Evolutionary conservation across 2,113 vertebrate species (phyloP).

Genomic region (Chinchilla lanigera): DNA sequence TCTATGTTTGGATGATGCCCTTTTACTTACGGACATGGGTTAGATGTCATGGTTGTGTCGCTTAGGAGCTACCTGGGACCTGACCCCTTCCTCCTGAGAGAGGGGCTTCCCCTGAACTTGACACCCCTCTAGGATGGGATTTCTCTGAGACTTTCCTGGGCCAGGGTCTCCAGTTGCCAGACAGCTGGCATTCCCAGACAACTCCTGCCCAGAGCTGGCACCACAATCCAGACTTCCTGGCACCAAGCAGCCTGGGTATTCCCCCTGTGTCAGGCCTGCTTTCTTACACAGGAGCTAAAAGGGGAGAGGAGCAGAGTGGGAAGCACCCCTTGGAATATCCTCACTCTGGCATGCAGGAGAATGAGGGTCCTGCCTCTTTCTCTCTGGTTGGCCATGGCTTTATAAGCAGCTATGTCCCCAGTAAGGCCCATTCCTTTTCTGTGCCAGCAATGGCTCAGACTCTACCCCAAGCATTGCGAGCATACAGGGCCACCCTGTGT

Average conservation of each 20-base stretch:
- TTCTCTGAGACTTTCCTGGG: neutral
- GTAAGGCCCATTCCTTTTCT: neutral
- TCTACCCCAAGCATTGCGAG: neutral
- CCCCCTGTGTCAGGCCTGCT: neutral
- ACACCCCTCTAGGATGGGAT: neutral
- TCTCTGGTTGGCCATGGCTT: neutral
- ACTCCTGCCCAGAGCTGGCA: neutral
- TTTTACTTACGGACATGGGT: neutral
- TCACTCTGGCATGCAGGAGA: too few species aligned
- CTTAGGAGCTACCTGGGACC: neutral
- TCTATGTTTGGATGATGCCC: neutral
- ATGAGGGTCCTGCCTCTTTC: too few species aligned
- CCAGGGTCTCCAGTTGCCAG: neutral
- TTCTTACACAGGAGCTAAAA: neutral
- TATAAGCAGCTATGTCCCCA: rapidly evolving
- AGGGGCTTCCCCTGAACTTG: neutral
- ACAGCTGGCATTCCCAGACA: neutral
- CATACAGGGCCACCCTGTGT: neutral
- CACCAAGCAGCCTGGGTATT: neutral
- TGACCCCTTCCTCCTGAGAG: neutral
- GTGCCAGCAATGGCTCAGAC: rapidly evolving
- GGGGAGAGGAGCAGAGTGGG: neutral
- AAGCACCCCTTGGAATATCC: neutral
- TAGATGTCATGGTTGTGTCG: neutral
- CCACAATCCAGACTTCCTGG: conserved; percentile 35